A percentile compares a stretch with the other conserved stretches of the same genome.
Evolutionary conservation across 1,140 invertebrate genomes (phyloP).

Genomic region (Thaumatotibia leucotreta): DNA sequence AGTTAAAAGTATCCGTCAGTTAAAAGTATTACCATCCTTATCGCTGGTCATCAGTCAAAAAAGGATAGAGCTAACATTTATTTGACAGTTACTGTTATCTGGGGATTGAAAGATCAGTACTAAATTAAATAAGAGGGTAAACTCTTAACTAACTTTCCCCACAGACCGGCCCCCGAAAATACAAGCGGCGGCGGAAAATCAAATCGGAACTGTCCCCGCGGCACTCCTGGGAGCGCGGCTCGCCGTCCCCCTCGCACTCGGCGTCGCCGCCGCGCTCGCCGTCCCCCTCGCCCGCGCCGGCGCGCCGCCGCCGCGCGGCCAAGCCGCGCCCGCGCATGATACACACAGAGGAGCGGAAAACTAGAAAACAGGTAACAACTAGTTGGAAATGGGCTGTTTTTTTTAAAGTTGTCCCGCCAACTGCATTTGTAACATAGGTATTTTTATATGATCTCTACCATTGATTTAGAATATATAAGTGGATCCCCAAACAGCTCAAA

Average conservation of each 20-base stretch:
- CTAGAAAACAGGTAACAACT: no score
- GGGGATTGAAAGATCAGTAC: not conserved
- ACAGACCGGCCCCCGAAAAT: conserved; percentile 84
- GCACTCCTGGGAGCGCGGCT: conserved; percentile 35
- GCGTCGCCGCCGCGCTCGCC: conserved; percentile 24
- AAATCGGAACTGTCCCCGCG: conserved; percentile 76
- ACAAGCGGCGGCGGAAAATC: conserved; percentile 85
- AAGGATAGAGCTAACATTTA: no score
- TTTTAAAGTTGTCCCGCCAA: no score
- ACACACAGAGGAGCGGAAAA: conserved; percentile 73
- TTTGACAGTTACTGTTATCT: not conserved
- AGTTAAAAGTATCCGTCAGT: no score
- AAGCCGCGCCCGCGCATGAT: conserved; percentile 83
- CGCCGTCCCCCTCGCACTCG: conserved; percentile 26
- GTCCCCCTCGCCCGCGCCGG: conserved; percentile 73
- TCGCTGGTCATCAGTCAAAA: no score
- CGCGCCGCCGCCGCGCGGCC: conserved; percentile 23
- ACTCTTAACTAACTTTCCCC: not conserved
- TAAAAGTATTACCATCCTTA: no score
- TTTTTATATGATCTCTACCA: no score
- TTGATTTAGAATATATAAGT: no score
- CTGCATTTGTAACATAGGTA: no score
- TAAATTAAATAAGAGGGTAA: not conserved
- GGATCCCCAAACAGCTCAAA: no score
- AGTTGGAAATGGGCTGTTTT: no score